phyloP scores from a whole-genome alignment of 2,888 invertebrate genomes.

The Melanostoma scalare region DNA sequence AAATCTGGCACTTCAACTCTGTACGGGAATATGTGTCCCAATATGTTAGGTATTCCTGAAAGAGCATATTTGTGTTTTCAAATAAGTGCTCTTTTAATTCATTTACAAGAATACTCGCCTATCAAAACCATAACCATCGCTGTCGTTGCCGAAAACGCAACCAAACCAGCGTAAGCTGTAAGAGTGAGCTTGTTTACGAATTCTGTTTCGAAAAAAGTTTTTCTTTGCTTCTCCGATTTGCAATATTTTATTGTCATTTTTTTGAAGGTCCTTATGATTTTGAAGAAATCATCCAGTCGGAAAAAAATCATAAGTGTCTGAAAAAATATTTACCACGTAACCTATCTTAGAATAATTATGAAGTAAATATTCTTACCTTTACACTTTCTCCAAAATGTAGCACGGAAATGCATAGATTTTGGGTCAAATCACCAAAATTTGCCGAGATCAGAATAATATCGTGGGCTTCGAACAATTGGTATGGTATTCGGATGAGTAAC shows the following conservation, averaged over 20 bases:
- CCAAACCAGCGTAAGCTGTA: neutral
- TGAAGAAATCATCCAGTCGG: constrained; percentile 25
- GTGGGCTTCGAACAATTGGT: constrained; percentile 55
- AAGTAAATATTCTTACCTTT: constrained; percentile 1
- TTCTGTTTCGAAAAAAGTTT: neutral
- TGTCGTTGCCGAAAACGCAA: neutral
- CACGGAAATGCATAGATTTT: constrained; percentile 69
- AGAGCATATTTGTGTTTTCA: neutral
- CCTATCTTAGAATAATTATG: too few relatives aligned
- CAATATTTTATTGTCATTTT: constrained; percentile 21
- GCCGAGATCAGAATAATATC: constrained; percentile 61
- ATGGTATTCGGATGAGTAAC: constrained; percentile 15
- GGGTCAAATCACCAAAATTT: constrained; percentile 74
- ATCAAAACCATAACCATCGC: constrained; percentile 5
- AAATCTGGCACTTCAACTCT: constrained; percentile 74
- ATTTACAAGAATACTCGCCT: neutral
- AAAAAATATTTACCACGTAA: neutral
- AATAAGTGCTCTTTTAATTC: neutral
- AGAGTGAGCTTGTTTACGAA: constrained; percentile 3
- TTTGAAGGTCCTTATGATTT: constrained; percentile 6
- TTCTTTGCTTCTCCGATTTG: constrained; percentile 13
- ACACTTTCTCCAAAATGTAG: constrained; percentile 26
- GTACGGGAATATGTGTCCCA: constrained; percentile 76
- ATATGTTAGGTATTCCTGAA: constrained; percentile 74
- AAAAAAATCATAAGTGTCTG: constrained; percentile 24